Conservation (phyloP, 2,888 invertebrate genomes). For the Diarsia rubi region DNA sequence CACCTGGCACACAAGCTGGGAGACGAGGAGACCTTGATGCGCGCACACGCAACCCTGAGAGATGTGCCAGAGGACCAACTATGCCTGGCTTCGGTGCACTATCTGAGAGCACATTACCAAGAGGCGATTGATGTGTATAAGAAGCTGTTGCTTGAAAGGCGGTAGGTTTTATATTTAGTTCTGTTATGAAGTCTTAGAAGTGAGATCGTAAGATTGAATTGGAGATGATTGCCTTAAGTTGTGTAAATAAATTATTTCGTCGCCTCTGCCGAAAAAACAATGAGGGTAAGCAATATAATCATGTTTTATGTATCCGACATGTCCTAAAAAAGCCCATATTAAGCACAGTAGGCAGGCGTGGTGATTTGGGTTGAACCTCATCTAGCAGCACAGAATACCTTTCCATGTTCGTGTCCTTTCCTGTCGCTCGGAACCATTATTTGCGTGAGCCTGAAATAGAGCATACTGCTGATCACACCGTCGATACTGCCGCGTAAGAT, state of each 20-base stretch:
- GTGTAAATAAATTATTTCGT: not conserved
- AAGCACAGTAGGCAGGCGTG: too few species aligned
- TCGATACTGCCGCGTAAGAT: too few species aligned
- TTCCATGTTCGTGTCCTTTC: too few species aligned
- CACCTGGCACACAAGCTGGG: slow-evolving; percentile 98
- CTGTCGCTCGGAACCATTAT: too few species aligned
- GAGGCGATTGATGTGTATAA: slow-evolving; percentile 99
- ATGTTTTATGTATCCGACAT: not conserved
- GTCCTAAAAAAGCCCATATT: too few species aligned
- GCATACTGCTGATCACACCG: too few species aligned
- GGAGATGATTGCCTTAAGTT: not conserved
- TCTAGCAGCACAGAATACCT: too few species aligned
- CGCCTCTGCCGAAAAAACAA: not conserved
- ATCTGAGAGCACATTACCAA: slow-evolving; percentile 98
- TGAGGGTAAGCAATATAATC: not conserved
- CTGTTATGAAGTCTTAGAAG: too few species aligned
- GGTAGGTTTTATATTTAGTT: slow-evolving; percentile 88
- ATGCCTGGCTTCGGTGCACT: slow-evolving; percentile 98
- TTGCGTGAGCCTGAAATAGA: too few species aligned
- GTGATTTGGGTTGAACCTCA: too few species aligned
- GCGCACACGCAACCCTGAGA: slow-evolving; percentile 95
- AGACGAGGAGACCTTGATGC: slow-evolving; percentile 96
- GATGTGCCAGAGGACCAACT: slow-evolving; percentile 98
- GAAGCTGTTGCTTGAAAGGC: slow-evolving; percentile 96
- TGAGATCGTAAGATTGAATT: not conserved